Base-by-base conservation (phyloP, 1,140 invertebrate genomes). In the Eufriesea mexicana region DNA sequence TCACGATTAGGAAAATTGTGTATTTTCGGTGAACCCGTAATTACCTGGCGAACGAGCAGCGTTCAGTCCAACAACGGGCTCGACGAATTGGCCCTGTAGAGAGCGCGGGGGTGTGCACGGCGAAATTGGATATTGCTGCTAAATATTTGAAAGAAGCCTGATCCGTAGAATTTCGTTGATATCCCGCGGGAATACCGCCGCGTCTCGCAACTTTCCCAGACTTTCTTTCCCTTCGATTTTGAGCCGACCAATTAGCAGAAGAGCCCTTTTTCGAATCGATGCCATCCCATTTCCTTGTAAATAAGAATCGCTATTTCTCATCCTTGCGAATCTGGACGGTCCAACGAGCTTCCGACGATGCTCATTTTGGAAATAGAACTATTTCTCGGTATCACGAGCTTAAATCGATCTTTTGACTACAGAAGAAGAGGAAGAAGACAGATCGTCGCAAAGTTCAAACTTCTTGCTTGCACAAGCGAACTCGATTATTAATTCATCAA, bases 51-150 rank as follows among this genome's bases (percentile, higher is more conserved):
- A 28, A 25, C 35, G 64, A n/a, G 23, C 20, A 67, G 23, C 2
- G 42, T 73, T 73, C 54, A n/a, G 35, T 49, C 86, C 91, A 90
- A 90, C 88, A 80, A 83, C 85, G 71, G 70, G 85, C 20, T 90
- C 85, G 83, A 78, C 75, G 80, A 87, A 84, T 88, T 67, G 79
- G 75, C 73, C 89, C 73, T 87, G 86, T 86, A 87, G 79, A 76
- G 64, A 64, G n/a, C 74, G 72, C 59, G 76, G 66, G 70, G 89
- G 78, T 88, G 85, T 83, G 88, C 89, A 86, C 87, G 86, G 62
- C 72, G 89, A 91, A 92, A 92, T 92, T 92, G 91, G 91, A 92
- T 91, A 89, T 88, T 88, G 86, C 89, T 87, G 88, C 87, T 92
- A 92, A 92, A 92, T 92, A 92, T 92, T 92, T 92, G 91, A 91